Evolutionary conservation across 1,140 invertebrate genomes (phyloP).

Genomic region (Drosophila prosaltans): DNA sequence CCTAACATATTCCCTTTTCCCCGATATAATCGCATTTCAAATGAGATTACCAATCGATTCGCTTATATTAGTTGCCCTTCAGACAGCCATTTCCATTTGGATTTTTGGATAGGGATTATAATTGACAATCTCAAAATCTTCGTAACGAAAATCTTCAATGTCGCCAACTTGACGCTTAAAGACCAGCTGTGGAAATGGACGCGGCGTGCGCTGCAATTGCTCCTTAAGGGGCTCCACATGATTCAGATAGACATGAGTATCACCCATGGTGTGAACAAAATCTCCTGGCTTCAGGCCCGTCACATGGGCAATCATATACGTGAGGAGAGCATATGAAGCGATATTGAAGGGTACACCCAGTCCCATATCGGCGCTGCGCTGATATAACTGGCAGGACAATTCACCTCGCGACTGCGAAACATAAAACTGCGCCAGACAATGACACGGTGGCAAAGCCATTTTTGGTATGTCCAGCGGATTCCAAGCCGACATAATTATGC

Average conservation of each 20-base stretch:
- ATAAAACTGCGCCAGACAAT: conserved; percentile 97
- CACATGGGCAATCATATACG: conserved; percentile 98
- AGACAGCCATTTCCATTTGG: conserved; percentile 98
- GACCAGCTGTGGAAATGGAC: conserved; percentile 91
- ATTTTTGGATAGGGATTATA: conserved; percentile 97
- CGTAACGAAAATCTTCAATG: conserved; percentile 95
- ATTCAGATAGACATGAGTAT: conserved; percentile 98
- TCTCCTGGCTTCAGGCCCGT: conserved; percentile 96
- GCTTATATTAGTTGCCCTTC: conserved; percentile 33
- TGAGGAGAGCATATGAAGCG: conserved; percentile 97
- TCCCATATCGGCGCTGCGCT: conserved; percentile 98
- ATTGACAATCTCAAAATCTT: conserved; percentile 94
- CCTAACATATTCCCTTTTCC: too few relatives aligned
- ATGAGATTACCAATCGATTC: background rate
- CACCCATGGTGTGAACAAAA: conserved; percentile 98
- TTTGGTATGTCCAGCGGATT: conserved; percentile 94
- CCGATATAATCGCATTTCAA: background rate
- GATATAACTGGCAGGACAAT: conserved; percentile 96
- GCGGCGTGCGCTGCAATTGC: conserved; percentile 92
- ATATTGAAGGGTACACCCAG: conserved; percentile 99
- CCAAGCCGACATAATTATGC: conserved; percentile 98
- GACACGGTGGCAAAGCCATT: conserved; percentile 99
- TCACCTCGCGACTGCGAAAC: conserved; percentile 89
- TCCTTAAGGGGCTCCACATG: conserved; percentile 93
- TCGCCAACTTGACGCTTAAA: conserved; percentile 88